Base-by-base conservation (phyloP, 1,140 invertebrate species). In the Caenorhabditis tropicalis region DNA sequence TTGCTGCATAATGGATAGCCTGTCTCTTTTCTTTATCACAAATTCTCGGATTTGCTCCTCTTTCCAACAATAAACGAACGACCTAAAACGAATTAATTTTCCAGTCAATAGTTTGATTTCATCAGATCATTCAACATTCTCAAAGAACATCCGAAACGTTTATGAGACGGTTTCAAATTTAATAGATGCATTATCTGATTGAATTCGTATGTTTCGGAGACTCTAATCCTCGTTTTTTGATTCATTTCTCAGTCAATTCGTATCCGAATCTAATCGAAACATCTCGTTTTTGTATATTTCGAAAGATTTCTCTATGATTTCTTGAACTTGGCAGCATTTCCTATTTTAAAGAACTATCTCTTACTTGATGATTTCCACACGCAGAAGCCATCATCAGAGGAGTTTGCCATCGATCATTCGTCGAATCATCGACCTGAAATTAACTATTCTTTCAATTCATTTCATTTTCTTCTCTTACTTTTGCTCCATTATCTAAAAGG, bases 341-440 rank as follows among this genome's bases (percentile, higher is more conserved):
- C 6, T 10, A 27, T 19, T 33, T 53, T 43, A 12, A 3, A 49
- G 19, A 6, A 49, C 10, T 21, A 36, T 19, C 29, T 43, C 89
- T 88, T 15, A 90, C 90, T 70, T 91, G 91, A 51, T 91, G 91
- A 89, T 93, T 92, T 12, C 92, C 92, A 90, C 92, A 92, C 79
- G 92, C 92, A 1, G 92, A 91, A 19, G 92, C 92, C 79, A 93
- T 82, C 91, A 93, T 93, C 16, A 93, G 87, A 6, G 92, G 89
- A 21, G 92, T 93, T 53, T 92, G 91, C 49, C 92, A 92, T n/a
- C 89, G 88, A 53, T 89, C 85, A 83, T 93, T 93, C 56, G 89
- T 89, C 4, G 91, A 86, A 86, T 93, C 91, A 51, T 84, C 65
- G 1, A 81, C 70, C 49, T 81, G 49, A 79, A 70, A 29, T 48